Conservation (phyloP, 2,113 vertebrate genomes). For the Hemicordylus capensis region DNA sequence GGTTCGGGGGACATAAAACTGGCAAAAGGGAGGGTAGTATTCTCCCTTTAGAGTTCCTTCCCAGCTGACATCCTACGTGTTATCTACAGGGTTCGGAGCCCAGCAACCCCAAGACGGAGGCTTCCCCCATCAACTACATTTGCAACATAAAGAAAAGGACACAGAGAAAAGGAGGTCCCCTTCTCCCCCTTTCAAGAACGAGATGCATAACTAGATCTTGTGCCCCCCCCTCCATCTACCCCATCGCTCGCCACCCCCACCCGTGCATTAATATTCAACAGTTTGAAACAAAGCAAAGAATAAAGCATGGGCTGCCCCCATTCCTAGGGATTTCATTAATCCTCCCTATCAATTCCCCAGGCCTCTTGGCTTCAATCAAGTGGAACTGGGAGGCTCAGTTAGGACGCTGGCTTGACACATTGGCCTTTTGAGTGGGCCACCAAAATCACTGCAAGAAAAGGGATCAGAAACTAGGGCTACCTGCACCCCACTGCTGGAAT, state of each 20-base stretch:
- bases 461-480: background rate
- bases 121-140: conserved; percentile 74
- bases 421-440: conserved; percentile 23
- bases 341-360: conserved; percentile 57
- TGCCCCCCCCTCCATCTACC: conserved; percentile 61
- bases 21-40: background rate
- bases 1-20: background rate
- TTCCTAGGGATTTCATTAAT: conserved; percentile 67
- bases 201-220: conserved; percentile 62
- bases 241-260: background rate
- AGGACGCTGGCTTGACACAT: conserved; percentile 40
- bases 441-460: background rate
- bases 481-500: background rate
- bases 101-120: conserved; percentile 65
- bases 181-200: conserved; percentile 50
- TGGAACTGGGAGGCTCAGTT: conserved; percentile 58
- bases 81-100: conserved; percentile 69
- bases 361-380: conserved; percentile 59
- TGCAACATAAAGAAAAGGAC: conserved; percentile 64
- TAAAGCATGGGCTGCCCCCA: conserved; percentile 44
- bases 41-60: conserved; percentile 53
- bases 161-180: conserved; percentile 37
- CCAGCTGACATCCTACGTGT: conserved; percentile 78
- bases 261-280: conserved; percentile 74
- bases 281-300: conserved; percentile 71